Conservation (phyloP, 1,140 invertebrate species). For the Musca domestica region DNA sequence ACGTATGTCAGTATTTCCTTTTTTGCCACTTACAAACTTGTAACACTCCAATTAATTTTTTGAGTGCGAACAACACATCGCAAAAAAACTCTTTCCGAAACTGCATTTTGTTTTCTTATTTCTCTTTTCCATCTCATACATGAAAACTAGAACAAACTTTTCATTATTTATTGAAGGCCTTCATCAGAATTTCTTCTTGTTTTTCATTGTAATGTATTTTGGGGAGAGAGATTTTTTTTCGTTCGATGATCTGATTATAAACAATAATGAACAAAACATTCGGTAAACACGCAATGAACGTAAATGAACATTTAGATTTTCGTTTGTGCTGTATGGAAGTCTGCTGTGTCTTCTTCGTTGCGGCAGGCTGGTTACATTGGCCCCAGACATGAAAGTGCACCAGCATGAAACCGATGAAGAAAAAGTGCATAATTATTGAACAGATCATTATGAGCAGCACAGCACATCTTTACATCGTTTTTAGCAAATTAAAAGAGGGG, state of each 20-base stretch:
- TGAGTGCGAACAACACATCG: no score
- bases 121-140: background rate
- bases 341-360: background rate
- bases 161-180: constrained; percentile 1
- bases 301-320: background rate
- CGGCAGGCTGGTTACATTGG: background rate
- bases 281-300: background rate
- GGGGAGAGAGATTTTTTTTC: background rate
- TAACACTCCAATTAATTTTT: no score
- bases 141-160: constrained; percentile 15
- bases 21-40: no score
- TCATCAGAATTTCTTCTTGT: background rate
- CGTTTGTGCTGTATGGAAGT: background rate
- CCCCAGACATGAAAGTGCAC: constrained; percentile 25
- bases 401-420: constrained; percentile 23
- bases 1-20: no score
- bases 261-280: constrained; percentile 12
- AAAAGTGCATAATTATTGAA: constrained; percentile 16
- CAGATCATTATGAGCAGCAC: background rate
- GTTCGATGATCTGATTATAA: background rate
- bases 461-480: no score
- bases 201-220: background rate
- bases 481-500: no score
- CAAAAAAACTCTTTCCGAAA: background rate
- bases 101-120: background rate